phyloP scores from a whole-genome alignment of 2,888 invertebrate species.

The Lissocephala sabroskyi region DNA sequence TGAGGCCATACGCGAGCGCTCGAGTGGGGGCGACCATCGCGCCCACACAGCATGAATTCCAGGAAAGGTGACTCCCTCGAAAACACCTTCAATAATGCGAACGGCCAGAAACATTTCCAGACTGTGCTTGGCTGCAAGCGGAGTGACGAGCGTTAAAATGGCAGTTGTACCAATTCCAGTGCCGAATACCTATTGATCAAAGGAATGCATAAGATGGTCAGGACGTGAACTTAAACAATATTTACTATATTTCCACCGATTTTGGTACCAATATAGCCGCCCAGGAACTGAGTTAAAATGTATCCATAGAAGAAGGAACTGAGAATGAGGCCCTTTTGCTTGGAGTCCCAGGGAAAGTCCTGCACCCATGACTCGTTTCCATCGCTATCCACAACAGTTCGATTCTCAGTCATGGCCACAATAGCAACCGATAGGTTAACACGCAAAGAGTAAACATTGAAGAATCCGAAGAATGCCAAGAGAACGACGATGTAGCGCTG shows the following conservation, averaged over 20 bases:
- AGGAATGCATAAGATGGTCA: neutral
- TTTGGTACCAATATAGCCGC: constrained; percentile 86
- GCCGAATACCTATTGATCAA: constrained; percentile 77
- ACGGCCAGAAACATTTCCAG: constrained; percentile 81
- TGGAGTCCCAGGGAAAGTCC: constrained; percentile 87
- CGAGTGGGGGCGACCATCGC: constrained; percentile 86
- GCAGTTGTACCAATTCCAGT: constrained; percentile 85
- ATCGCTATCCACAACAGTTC: constrained; percentile 76
- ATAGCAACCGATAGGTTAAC: constrained; percentile 94
- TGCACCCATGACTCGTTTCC: constrained; percentile 79
- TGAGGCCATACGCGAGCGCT: constrained; percentile 84
- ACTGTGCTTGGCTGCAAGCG: constrained; percentile 82
- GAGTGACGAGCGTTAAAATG: constrained; percentile 85
- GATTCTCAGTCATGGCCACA: constrained; percentile 90
- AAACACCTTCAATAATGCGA: constrained; percentile 84
- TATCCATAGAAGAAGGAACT: constrained; percentile 94
- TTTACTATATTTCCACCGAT: constrained; percentile 85
- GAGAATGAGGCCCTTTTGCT: constrained; percentile 83
- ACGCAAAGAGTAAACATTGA: constrained; percentile 86
- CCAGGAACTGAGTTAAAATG: constrained; percentile 85
- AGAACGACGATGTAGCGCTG: constrained; percentile 83
- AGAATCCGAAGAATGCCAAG: constrained; percentile 88
- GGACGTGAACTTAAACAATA: constrained; percentile 6
- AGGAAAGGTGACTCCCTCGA: constrained; percentile 76
- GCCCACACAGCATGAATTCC: constrained; percentile 87